Evolutionary conservation across 2,888 invertebrate genomes (phyloP).

Genomic region (Thelaira solivaga): DNA sequence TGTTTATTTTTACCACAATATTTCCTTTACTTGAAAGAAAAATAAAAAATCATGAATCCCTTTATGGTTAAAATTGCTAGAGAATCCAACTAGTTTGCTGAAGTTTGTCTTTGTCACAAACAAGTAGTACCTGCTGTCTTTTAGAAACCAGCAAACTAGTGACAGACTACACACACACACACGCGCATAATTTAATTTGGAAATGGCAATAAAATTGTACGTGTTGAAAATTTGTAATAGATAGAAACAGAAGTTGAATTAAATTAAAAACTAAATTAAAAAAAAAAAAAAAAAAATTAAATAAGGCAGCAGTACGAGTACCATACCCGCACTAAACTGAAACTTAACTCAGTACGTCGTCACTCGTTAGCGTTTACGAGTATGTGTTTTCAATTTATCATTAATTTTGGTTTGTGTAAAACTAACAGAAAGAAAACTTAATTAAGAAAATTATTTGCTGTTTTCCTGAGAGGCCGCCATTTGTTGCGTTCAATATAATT

Average conservation of each 20-base stretch:
- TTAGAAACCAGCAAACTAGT: conserved; percentile 1
- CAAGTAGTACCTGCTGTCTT: conserved; percentile 16
- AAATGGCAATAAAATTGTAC: conserved; percentile 47
- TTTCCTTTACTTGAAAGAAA: conserved; percentile 17
- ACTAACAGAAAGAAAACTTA: too few species aligned
- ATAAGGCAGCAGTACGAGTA: conserved; percentile 22
- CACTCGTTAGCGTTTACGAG: too few species aligned
- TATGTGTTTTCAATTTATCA: too few species aligned
- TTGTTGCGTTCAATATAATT: too few species aligned
- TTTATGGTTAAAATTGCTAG: conserved; percentile 22
- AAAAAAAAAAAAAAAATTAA: conserved; percentile 7
- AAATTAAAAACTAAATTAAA: neutral
- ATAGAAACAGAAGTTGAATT: conserved; percentile 22
- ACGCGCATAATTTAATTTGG: conserved; percentile 23
- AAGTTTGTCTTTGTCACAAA: conserved; percentile 4
- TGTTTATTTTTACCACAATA: neutral
- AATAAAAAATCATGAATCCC: conserved; percentile 10
- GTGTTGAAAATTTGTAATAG: conserved; percentile 48
- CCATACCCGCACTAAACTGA: too few species aligned
- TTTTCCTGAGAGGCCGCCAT: too few species aligned
- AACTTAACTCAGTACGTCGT: too few species aligned
- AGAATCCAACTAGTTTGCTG: conserved; percentile 15
- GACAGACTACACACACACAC: too few species aligned
- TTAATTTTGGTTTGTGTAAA: too few species aligned
- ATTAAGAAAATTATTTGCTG: too few species aligned